A percentile compares a stretch with the other conserved stretches of the same genome.
phyloP scores from a whole-genome alignment of 2,113 vertebrate genomes.

The Pygoscelis adeliae region DNA sequence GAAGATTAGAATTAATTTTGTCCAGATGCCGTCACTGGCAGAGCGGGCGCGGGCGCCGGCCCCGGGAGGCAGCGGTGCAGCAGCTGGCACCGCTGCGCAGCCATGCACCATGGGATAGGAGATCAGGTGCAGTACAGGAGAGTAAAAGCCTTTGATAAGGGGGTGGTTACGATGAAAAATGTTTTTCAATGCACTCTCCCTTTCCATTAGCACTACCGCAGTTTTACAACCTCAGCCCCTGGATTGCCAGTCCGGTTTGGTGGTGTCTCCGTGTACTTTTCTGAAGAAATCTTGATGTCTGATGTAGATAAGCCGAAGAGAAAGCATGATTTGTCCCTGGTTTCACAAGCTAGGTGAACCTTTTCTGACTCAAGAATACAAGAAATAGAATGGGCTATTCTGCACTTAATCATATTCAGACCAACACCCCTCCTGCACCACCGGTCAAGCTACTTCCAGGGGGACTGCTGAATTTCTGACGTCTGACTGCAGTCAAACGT shows the following conservation, averaged over 20 bases:
- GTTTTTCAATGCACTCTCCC: neutral
- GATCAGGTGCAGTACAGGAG: neutral
- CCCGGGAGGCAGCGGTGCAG: neutral
- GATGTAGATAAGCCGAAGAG: neutral
- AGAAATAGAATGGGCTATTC: neutral
- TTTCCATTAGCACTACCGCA: neutral
- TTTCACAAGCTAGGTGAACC: neutral
- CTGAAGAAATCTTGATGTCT: neutral
- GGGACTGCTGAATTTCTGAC: neutral
- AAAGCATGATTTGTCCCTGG: neutral
- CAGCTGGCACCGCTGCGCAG: fast-evolving
- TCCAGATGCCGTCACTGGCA: neutral
- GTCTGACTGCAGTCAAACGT: neutral
- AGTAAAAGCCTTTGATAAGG: neutral
- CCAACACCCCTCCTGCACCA: neutral
- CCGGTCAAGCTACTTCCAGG: neutral
- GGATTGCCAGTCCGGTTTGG: fast-evolving
- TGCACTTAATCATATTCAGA: neutral
- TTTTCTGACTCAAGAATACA: neutral
- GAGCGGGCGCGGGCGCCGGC: fast-evolving
- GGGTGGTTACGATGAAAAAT: neutral
- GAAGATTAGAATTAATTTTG: neutral
- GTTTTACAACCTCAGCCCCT: neutral
- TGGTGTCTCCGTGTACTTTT: neutral
- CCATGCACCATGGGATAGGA: fast-evolving